A percentile compares a stretch with the other conserved stretches of the same genome.
phyloP scores from a whole-genome alignment of 37 sponge, comb jelly and placozoan species.

The Tethya wilhelma region DNA sequence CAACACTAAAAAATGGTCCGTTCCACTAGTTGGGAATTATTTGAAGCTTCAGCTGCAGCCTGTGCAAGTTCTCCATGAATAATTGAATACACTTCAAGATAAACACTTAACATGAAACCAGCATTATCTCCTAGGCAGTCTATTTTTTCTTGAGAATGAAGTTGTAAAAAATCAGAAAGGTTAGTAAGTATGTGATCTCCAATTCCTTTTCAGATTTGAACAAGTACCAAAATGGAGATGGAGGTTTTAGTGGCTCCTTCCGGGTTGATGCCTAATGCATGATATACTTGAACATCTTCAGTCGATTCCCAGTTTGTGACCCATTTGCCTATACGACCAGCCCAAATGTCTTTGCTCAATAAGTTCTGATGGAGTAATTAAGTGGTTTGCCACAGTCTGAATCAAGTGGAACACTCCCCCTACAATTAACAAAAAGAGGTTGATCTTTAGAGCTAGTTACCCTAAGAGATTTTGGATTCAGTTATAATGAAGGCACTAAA shows the following conservation, averaged over 20 bases:
- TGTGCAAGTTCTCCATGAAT: neutral
- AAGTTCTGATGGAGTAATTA: neutral
- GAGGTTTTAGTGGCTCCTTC: neutral
- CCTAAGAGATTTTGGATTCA: too few species aligned
- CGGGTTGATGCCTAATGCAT: neutral
- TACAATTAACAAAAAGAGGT: neutral
- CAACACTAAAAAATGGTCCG: neutral
- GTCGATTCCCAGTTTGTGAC: slow-evolving; percentile 14
- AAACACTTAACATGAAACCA: neutral
- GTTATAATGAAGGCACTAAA: too few species aligned
- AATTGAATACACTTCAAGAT: neutral
- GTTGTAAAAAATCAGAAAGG: neutral
- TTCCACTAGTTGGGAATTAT: neutral
- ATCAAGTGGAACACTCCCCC: neutral
- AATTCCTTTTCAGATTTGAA: slow-evolving; percentile 15
- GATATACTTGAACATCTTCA: neutral
- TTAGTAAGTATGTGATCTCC: neutral
- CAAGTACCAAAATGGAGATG: slow-evolving; percentile 12
- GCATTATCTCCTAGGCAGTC: slow-evolving; percentile 1
- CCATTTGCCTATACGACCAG: slow-evolving; percentile 3
- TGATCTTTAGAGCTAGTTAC: too few species aligned
- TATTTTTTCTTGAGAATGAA: neutral
- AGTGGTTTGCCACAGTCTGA: neutral
- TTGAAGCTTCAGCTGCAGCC: neutral
- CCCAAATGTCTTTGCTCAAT: neutral